Evolutionary conservation across 2,888 invertebrate species (phyloP), one percentile per base, ranked within the genome.

Genomic region (Punctoribates punctum): DNA sequence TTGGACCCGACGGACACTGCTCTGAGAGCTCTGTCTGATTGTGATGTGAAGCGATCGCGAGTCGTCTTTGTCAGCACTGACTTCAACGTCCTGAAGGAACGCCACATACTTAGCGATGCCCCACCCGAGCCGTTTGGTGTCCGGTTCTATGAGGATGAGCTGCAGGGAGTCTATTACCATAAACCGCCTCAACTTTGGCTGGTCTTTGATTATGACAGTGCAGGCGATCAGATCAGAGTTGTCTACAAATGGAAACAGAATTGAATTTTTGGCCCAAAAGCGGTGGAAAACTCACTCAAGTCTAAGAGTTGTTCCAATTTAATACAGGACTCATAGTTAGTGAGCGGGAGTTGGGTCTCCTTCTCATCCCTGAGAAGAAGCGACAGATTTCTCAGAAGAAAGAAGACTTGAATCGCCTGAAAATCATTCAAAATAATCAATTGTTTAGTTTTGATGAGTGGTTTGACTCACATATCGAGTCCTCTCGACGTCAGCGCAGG

Each of bases 141-240:
- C 98, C 0, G 99, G 99, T 83, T 99, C 98, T 0, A 99, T 98
- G 17, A 99, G 87, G 79, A 99, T 96, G 80, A 99, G 87, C 84
- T 99, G 99, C 73, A 95, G 88, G 25, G 91, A 89, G 83, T 98
- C 98, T 62, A 98, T 97, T 0, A 98, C 98, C 73, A 99, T 86
- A 84, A 99, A 99, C n/a, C 97, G 87, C 60, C 95, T 88, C 11
- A 81, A 78, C 74, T 85, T 82, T 42, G 90, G 90, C 38, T 92
- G 91, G 81, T 97, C 96, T 83, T 93, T 93, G 82, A 90, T 90
- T 34, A 94, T 89, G 51, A 98, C 93, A 23, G 94, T 95, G 83
- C 98, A 99, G 0, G 96, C 94, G 82, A 98, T 94, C 78, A 99
- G 87, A 85, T 99, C 98, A 80, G 96, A 96, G 84, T 98, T 97